Evolutionary conservation across 2,888 invertebrate genomes (phyloP).

Genomic region (Phragmatobia fuliginosa): DNA sequence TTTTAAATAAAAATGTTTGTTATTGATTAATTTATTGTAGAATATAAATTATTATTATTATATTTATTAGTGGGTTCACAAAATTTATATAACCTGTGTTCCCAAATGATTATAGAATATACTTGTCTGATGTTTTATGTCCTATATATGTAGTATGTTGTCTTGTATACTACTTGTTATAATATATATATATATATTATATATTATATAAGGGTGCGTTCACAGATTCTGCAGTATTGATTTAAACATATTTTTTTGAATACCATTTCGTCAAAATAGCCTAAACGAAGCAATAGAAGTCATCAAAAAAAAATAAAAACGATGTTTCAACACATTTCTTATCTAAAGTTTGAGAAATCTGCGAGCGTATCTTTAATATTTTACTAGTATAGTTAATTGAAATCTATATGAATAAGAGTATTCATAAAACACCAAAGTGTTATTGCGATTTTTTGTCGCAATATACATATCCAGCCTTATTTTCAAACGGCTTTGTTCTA

Average conservation of each 20-base stretch:
- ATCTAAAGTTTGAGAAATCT: neutral
- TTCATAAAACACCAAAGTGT: neutral
- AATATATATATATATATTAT: neutral
- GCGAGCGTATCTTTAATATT: neutral
- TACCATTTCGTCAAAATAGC: too few relatives aligned
- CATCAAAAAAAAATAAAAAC: too few relatives aligned
- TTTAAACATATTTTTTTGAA: neutral
- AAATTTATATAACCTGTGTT: neutral
- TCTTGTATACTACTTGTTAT: constrained; percentile 21
- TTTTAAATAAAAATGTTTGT: neutral
- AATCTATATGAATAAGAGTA: neutral
- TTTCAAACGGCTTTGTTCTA: neutral
- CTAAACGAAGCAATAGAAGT: too few relatives aligned
- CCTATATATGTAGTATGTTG: constrained; percentile 27
- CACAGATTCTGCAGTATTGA: neutral
- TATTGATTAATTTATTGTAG: neutral
- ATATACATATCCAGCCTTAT: neutral
- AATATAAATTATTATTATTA: constrained; percentile 2
- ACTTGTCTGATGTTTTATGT: constrained; percentile 19
- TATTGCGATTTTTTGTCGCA: constrained; percentile 1
- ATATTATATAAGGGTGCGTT: neutral
- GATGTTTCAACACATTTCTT: too few relatives aligned
- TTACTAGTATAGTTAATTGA: neutral
- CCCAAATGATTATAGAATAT: constrained; percentile 2
- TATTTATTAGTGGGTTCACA: neutral